A percentile compares a stretch with the other conserved stretches of the same genome.
phyloP scores from a whole-genome alignment of 2,113 vertebrate species.

The Megalops atlanticus region DNA sequence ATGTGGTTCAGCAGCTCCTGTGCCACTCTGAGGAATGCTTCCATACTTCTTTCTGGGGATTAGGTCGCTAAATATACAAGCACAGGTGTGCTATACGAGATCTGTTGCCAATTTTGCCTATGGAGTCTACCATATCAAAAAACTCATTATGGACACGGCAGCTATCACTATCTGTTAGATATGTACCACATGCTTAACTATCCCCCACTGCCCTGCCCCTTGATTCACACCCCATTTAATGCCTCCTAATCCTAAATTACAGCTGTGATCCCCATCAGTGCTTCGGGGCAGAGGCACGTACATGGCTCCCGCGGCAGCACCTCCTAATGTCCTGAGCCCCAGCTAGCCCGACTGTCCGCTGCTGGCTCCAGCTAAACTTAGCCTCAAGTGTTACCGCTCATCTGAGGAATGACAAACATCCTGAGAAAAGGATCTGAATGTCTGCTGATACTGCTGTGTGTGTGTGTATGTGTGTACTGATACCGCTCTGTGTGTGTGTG shows the following conservation, averaged over 20 bases:
- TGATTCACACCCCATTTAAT: constrained; percentile 17
- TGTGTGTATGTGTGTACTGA: background rate
- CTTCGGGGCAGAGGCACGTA: constrained; percentile 7
- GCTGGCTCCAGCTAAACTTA: constrained; percentile 74
- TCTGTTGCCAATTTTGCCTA: background rate
- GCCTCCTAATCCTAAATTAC: constrained; percentile 27
- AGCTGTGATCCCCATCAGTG: constrained; percentile 26
- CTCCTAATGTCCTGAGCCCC: constrained; percentile 29
- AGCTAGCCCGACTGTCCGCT: constrained; percentile 9
- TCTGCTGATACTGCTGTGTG: background rate
- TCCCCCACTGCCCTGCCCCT: background rate
- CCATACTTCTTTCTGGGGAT: background rate
- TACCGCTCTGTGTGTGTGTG: background rate
- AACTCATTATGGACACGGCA: background rate
- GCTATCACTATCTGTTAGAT: background rate
- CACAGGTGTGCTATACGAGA: background rate
- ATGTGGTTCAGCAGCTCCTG: background rate
- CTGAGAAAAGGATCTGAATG: constrained; percentile 40
- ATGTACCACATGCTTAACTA: background rate
- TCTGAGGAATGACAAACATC: constrained; percentile 68
- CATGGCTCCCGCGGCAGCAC: constrained; percentile 42
- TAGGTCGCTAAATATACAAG: background rate
- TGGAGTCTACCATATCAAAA: background rate
- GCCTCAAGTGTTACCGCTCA: constrained; percentile 60
- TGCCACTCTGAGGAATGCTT: background rate